Conservation (phyloP, 2,113 vertebrate species). For the Orthonyx spaldingii region DNA sequence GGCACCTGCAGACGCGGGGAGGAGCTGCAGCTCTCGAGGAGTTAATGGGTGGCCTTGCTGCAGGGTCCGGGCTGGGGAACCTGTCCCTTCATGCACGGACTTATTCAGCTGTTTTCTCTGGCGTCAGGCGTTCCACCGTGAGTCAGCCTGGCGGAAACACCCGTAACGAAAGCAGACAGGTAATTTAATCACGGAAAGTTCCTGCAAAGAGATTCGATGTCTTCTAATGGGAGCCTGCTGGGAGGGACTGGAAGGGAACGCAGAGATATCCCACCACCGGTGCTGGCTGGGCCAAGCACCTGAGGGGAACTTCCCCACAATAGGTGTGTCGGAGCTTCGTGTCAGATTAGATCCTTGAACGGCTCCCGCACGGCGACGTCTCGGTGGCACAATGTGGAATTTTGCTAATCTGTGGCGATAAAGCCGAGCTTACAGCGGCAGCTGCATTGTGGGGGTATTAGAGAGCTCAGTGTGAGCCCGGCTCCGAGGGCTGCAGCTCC, state of each 20-base stretch:
- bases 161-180: conserved; percentile 53
- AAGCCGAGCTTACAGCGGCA: neutral
- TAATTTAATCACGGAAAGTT: conserved; percentile 57
- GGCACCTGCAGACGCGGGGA: rapidly evolving
- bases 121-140: neutral
- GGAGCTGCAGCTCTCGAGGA: neutral
- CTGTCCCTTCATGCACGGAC: neutral
- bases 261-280: neutral
- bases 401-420: conserved; percentile 6
- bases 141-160: conserved; percentile 1
- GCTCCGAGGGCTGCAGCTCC: neutral
- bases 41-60: neutral
- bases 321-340: neutral
- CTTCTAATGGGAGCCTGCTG: conserved; percentile 25
- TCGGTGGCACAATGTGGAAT: neutral
- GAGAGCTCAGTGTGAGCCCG: neutral
- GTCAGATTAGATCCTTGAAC: neutral
- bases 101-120: conserved; percentile 11
- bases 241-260: neutral
- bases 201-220: neutral
- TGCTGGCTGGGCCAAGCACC: neutral
- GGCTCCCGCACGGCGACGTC: neutral
- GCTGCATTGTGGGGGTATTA: neutral
- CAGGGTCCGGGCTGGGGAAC: neutral
- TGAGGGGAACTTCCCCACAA: rapidly evolving